Conservation (phyloP, 1,140 invertebrate species). For the Maniola jurtina region DNA sequence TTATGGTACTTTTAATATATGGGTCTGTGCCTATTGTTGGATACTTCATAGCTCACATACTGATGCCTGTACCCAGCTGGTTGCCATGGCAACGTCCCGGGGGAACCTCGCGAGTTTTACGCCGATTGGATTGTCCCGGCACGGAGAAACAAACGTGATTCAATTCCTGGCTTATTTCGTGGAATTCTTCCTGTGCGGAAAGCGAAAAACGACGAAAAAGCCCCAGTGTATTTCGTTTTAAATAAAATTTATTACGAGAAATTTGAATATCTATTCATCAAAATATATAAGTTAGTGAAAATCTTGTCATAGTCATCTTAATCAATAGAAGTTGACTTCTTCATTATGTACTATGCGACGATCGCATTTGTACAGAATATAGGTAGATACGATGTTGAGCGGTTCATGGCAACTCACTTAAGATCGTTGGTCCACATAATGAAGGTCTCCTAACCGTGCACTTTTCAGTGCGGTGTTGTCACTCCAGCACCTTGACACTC, state of each 20-base stretch:
- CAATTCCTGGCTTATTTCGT: constrained; percentile 22
- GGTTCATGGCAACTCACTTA: too few species aligned
- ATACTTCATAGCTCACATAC: constrained; percentile 1
- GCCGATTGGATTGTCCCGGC: constrained; percentile 29
- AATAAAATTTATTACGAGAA: neutral
- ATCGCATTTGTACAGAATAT: too few species aligned
- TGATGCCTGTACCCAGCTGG: constrained; percentile 1
- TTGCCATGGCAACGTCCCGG: constrained; percentile 25
- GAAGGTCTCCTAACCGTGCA: too few species aligned
- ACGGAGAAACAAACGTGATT: constrained; percentile 31
- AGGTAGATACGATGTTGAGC: too few species aligned
- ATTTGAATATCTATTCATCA: too few species aligned
- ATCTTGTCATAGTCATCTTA: too few species aligned
- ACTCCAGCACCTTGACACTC: too few species aligned
- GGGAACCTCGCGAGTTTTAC: constrained; percentile 26
- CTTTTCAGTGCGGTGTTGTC: too few species aligned
- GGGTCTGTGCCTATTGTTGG: neutral
- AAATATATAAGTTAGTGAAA: too few species aligned
- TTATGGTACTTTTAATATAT: neutral
- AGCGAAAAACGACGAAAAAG: constrained; percentile 2
- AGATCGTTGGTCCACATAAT: too few species aligned
- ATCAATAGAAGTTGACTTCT: too few species aligned
- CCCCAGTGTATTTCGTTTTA: neutral
- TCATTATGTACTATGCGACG: too few species aligned
- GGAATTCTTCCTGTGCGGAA: neutral